Base-by-base conservation (phyloP, 2,797 vertebrate genomes). In the Sorex maritimensis region DNA sequence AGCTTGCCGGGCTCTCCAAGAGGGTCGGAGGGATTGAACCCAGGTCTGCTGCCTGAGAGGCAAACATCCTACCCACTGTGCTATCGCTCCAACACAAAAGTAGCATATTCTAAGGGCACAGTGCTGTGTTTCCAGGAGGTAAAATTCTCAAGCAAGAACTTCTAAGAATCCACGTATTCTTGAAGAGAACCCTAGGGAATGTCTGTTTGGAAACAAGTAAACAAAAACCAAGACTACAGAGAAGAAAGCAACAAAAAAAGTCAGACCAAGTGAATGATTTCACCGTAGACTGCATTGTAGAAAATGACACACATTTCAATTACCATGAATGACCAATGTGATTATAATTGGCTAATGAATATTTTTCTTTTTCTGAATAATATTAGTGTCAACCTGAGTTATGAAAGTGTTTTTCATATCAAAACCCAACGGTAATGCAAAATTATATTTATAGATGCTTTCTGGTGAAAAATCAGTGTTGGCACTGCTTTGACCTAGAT, bases 131-230 rank as follows among this genome's bases (percentile, higher is more conserved):
- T 74, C 58, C 9, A 83, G n/a, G n/a, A 38, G 71, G 58, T 92
- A 52, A 73, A 86, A 81, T 92, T 96, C 75, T 96, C 72, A 34
- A 23, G n/a, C 30, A 92, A 44, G 63, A 92, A 34, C 78, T 87
- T 93, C 72, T 86, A 65, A 83, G 72, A 91, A 92, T 73, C 80
- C 91, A 49, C 28, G 68, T 81, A 77, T 58, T 69, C 63, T 87
- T 13, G 21, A 78, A 15, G 3, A 86, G 30, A 86, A 86, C 73
- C 26, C 12, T 17, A 34, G 85, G 85, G 79, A 92, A 79, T 44
- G 14, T 34, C 83, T 95, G 0, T 91, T 58, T 92, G 71, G 68
- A 78, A 84, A 86, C 13, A 95, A 81, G 84, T 68, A 79, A 86
- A 88, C 4, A 84, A 46, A 19, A 82, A 85, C 55, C 61, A 72